Percentiles rank a stretch among this genome's conserved stretches.
Conservation (phyloP, 2,113 vertebrate genomes). For the Cryptomyrus ogoouensis region DNA sequence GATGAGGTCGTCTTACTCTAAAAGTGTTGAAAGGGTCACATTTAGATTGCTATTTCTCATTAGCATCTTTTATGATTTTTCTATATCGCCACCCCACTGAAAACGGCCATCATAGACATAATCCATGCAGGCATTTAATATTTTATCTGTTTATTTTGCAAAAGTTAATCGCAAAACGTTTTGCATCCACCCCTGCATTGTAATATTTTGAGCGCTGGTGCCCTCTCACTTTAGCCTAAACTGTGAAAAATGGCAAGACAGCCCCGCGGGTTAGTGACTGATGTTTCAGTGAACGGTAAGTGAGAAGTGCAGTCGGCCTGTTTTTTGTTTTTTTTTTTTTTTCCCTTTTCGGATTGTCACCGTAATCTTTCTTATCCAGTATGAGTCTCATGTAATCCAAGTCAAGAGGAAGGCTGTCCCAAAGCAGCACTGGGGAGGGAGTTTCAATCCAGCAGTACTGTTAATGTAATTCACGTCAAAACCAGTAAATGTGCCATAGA, state of each 20-base stretch:
- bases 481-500: not conserved
- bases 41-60: not conserved
- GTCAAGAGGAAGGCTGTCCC: not conserved
- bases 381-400: not conserved
- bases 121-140: not conserved
- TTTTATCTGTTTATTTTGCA: not conserved
- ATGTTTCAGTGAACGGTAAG: not conserved
- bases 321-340: not conserved
- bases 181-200: not conserved
- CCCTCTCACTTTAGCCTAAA: not conserved
- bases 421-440: not conserved
- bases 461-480: conserved; percentile 13
- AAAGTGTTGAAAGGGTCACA: not conserved
- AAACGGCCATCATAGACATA: not conserved
- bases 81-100: not conserved
- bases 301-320: not conserved
- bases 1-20: not conserved
- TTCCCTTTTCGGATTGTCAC: not conserved
- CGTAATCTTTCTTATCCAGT: not conserved
- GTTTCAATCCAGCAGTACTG: conserved; percentile 22
- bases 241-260: not conserved
- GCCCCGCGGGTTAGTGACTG: not conserved
- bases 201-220: not conserved
- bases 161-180: not conserved
- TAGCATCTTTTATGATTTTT: not conserved